Percentiles rank a stretch among this genome's conserved stretches.
phyloP scores from a whole-genome alignment of 2,888 invertebrate genomes.

The Palloptera scutellata region DNA sequence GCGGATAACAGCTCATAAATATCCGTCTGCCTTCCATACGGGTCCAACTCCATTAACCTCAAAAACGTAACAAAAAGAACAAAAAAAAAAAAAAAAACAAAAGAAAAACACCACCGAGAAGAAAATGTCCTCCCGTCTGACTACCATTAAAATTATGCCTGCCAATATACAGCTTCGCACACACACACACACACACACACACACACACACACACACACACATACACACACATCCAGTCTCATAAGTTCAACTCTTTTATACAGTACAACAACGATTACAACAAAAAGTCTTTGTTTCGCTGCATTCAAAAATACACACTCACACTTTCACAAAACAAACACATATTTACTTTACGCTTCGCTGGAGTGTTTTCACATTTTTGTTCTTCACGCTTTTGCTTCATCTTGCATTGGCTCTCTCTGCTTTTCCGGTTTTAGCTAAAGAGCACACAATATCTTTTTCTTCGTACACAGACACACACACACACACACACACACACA shows the following conservation, averaged over 20 bases:
- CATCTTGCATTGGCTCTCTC: background rate
- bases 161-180: background rate
- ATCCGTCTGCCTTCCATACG: too few species aligned
- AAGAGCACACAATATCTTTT: background rate
- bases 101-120: background rate
- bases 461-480: background rate
- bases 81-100: constrained; percentile 5
- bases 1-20: background rate
- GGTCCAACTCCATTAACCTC: too few species aligned
- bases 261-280: constrained; percentile 1
- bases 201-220: constrained; percentile 17
- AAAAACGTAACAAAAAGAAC: background rate
- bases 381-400: background rate
- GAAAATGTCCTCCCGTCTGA: background rate
- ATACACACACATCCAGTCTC: background rate
- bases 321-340: background rate
- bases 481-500: too few species aligned
- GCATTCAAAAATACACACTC: constrained; percentile 7
- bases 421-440: background rate
- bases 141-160: constrained; percentile 6
- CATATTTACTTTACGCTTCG: constrained; percentile 18
- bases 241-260: constrained; percentile 14
- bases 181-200: background rate
- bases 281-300: background rate
- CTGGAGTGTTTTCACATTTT: constrained; percentile 22